Evolutionary conservation across 2,888 invertebrate genomes (phyloP).

Genomic region (Ophraella communa): DNA sequence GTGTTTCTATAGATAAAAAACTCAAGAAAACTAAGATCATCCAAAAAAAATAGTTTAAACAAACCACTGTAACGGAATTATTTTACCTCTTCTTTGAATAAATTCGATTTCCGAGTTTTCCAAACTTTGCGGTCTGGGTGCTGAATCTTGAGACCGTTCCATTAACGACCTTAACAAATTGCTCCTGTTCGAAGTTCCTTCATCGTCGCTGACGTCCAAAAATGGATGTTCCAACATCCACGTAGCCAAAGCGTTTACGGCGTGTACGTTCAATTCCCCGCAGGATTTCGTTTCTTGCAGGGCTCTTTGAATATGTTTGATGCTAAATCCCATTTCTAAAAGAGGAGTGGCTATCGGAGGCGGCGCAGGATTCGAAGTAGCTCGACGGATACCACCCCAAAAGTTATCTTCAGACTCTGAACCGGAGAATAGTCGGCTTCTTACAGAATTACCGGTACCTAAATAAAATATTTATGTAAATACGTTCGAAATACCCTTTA

Average conservation of each 20-base stretch:
- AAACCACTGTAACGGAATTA: no score
- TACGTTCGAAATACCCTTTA: no score
- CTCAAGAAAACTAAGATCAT: no score
- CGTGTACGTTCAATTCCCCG: conserved; percentile 57
- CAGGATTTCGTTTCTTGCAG: conserved; percentile 59
- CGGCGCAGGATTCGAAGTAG: conserved; percentile 50
- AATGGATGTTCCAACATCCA: conserved; percentile 72
- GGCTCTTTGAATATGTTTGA: conserved; percentile 65
- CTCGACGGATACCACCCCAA: conserved; percentile 39
- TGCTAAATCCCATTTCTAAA: conserved; percentile 69
- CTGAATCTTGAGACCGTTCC: conserved; percentile 36
- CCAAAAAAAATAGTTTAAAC: no score
- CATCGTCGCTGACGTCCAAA: conserved; percentile 46
- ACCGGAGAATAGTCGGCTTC: conserved; percentile 37
- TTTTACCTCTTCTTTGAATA: conserved; percentile 27
- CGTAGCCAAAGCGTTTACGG: conserved; percentile 66
- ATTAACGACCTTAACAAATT: conserved; percentile 33
- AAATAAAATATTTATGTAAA: not conserved
- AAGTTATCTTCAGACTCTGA: conserved; percentile 49
- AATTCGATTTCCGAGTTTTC: conserved; percentile 36
- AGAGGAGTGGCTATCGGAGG: conserved; percentile 64
- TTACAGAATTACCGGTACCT: conserved; percentile 31
- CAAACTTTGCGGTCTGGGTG: conserved; percentile 40
- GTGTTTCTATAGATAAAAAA: no score
- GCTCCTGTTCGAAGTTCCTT: conserved; percentile 26